Evolutionary conservation across 2,797 vertebrate genomes (phyloP), one percentile per base, ranked within the genome.

Genomic region (Trichosurus vulpecula): DNA sequence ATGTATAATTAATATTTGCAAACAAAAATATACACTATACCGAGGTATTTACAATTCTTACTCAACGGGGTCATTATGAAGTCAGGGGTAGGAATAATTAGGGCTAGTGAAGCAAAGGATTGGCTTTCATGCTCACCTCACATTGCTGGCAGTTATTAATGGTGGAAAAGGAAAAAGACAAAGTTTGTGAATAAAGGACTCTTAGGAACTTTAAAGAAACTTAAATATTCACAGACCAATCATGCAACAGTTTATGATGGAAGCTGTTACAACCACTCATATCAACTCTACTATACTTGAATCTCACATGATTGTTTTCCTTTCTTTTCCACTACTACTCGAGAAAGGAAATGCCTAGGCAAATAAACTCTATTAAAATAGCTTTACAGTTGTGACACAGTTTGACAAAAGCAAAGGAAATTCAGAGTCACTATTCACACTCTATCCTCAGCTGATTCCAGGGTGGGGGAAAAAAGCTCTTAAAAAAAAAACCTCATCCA

Each of bases 341-440:
- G 95, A 94, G 96, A 97, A 97, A 97, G 97, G 96, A 97, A 98
- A 97, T 97, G 90, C 57, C 57, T 89, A 97, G 94, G 95, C 95
- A 97, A 97, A 96, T 97, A 96, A 92, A 96, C 92, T 95, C 96
- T 94, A 90, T 96, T 97, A 96, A 97, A 97, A 97, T 97, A 98
- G 98, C 97, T 98, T 96, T 90, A 94, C 94, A 52, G 97, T 98
- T 97, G 95, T 97, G 96, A 97, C 96, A 98, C 95, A 93, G 97
- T 94, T 97, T 91, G 95, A 97, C 0, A 3, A 98, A 97, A 93
- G 93, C 93, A 98, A 95, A 97, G 96, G 97, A 54, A 92, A 97
- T 92, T 96, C 87, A 91, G 92, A 95, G 96, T 98, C 97, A 97
- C 81, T 90, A 57, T 94, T 97, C 95, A 97, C 89, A 94, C 47